phyloP scores from a whole-genome alignment of 2,797 vertebrate species.

The Melopsittacus undulatus region DNA sequence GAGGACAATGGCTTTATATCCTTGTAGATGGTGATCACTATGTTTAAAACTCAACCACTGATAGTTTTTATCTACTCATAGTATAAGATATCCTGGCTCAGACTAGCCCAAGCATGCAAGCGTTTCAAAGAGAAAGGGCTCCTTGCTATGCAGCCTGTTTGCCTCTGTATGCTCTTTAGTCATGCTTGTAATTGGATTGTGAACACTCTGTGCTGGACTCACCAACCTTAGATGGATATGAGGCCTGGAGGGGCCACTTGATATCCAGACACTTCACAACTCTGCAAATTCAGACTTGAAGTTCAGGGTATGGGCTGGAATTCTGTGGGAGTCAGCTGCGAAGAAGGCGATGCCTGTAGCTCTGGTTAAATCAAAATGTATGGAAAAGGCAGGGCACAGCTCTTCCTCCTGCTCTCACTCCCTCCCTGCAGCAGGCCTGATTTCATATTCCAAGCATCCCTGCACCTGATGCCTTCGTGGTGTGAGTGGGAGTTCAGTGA shows the following conservation, averaged over 20 bases:
- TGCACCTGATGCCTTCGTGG: neutral
- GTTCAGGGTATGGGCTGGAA: slow-evolving; percentile 22
- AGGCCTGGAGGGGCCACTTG: slow-evolving; percentile 47
- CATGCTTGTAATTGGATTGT: neutral
- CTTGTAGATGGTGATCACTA: neutral
- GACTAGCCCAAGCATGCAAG: neutral
- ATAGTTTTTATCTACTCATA: neutral
- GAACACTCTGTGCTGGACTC: neutral
- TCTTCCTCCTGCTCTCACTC: neutral
- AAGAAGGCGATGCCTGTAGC: neutral
- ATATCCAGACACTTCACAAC: slow-evolving; percentile 11
- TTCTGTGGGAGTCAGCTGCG: slow-evolving; percentile 22
- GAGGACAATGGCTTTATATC: neutral
- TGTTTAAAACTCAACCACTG: neutral
- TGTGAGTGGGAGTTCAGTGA: neutral
- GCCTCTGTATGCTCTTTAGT: neutral
- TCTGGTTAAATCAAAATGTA: slow-evolving; percentile 17
- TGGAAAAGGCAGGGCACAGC: neutral
- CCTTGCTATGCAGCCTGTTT: neutral
- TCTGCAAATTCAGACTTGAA: neutral
- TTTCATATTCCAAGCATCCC: neutral
- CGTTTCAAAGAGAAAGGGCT: neutral
- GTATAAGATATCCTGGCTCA: neutral
- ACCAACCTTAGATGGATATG: neutral
- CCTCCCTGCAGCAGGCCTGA: neutral